Conservation (phyloP, 2,113 vertebrate genomes). For the Gorsachius goisagi region DNA sequence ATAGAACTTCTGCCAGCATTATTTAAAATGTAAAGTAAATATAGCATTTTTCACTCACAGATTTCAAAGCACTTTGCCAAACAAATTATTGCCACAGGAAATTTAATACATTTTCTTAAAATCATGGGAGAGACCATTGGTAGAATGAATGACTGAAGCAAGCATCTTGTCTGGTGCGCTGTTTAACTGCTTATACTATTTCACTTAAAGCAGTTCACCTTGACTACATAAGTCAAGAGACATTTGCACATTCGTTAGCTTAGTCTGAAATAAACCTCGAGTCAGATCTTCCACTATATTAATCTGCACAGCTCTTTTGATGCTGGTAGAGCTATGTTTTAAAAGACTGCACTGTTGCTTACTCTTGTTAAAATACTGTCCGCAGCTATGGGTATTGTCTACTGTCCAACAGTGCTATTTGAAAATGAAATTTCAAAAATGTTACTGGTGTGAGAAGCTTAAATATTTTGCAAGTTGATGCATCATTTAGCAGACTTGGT, state of each 20-base stretch:
- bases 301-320: neutral
- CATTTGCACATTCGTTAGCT: neutral
- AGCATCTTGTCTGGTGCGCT: neutral
- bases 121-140: neutral
- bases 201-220: neutral
- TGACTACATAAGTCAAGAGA: neutral
- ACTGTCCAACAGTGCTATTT: neutral
- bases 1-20: neutral
- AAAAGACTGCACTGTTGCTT: neutral
- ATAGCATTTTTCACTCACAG: neutral
- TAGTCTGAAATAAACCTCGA: neutral
- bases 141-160: neutral
- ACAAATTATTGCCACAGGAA: neutral
- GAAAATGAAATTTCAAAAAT: neutral
- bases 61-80: neutral
- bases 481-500: neutral
- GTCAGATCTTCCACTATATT: neutral
- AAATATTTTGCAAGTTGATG: neutral
- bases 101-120: neutral
- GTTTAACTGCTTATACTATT: neutral
- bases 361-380: neutral
- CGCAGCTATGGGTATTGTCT: neutral
- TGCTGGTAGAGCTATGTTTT: neutral
- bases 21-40: neutral
- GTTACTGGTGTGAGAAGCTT: neutral